Evolutionary conservation across 2,797 vertebrate species (phyloP).

Genomic region (Microctenopoma stevenorrisi): DNA sequence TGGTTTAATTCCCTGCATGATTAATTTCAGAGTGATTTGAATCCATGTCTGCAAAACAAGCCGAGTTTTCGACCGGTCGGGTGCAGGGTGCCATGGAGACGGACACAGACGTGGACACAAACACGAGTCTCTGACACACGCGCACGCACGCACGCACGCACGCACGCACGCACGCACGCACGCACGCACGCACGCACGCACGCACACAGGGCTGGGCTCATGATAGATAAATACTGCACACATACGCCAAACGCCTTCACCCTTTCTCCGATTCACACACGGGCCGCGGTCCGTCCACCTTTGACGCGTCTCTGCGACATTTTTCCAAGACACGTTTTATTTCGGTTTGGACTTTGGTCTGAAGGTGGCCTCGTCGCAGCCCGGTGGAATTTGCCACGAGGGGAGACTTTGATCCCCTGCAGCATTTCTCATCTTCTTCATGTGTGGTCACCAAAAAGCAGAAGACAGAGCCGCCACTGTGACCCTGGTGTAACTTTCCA

Average conservation of each 20-base stretch:
- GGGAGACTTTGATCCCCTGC: slow-evolving; percentile 54
- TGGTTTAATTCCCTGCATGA: too few species aligned
- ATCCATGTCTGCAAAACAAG: too few species aligned
- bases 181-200: slow-evolving; percentile 33
- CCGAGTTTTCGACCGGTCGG: not conserved
- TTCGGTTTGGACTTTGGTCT: slow-evolving; percentile 67
- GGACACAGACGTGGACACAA: slow-evolving; percentile 23
- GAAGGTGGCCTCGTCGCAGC: slow-evolving; percentile 52
- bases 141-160: slow-evolving; percentile 32
- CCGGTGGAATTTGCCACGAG: slow-evolving; percentile 74
- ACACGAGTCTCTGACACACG: slow-evolving; percentile 10
- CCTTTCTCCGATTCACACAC: slow-evolving; percentile 19
- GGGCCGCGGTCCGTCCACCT: not conserved
- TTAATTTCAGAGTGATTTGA: too few species aligned
- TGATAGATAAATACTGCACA: slow-evolving; percentile 65
- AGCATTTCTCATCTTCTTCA: slow-evolving; percentile 40
- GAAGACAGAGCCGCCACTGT: slow-evolving; percentile 45
- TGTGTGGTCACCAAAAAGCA: slow-evolving; percentile 35
- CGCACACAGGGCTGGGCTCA: not conserved
- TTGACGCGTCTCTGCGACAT: slow-evolving; percentile 44
- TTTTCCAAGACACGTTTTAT: slow-evolving; percentile 63
- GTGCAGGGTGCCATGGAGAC: slow-evolving; percentile 32
- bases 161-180: slow-evolving; percentile 2
- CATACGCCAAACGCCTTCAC: slow-evolving; percentile 51
- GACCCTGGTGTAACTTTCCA: slow-evolving; percentile 50